These are phyloP conservation scores for Sebastes fasciatus DNA, from an alignment of 2,113 vertebrate genomes.

Conservation along the genomic window DNA sequence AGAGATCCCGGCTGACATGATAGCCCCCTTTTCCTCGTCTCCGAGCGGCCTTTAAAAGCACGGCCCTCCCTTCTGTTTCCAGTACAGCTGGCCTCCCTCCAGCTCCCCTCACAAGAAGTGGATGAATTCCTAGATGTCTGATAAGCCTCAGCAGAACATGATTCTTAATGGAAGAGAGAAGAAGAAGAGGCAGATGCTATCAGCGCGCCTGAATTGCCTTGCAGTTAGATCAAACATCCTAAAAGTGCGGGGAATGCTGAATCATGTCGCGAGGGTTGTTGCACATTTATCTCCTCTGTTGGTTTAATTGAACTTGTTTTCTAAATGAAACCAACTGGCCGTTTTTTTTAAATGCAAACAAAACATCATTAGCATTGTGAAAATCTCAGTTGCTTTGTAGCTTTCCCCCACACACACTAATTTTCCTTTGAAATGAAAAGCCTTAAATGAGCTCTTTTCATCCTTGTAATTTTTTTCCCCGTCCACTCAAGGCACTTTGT, in stretches of 20 bases:
- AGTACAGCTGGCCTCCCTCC: conserved; percentile 69
- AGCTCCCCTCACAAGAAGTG: conserved; percentile 69
- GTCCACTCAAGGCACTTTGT: conserved; percentile 58
- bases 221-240: conserved; percentile 72
- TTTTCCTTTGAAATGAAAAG: conserved; percentile 61
- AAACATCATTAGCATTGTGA: conserved; percentile 66
- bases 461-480: conserved; percentile 45
- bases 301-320: conserved; percentile 74
- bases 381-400: conserved; percentile 50
- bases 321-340: conserved; percentile 72
- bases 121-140: conserved; percentile 80
- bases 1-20: conserved; percentile 65
- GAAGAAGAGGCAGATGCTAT: conserved; percentile 81
- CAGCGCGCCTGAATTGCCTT: conserved; percentile 63
- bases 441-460: conserved; percentile 65
- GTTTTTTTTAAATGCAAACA: conserved; percentile 54
- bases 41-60: conserved; percentile 59
- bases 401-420: neutral
- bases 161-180: conserved; percentile 79
- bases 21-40: conserved; percentile 66
- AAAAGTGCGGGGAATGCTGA: conserved; percentile 63
- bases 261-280: conserved; percentile 52
- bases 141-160: conserved; percentile 78
- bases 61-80: conserved; percentile 61
- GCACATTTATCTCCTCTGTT: conserved; percentile 64